Evolutionary conservation across 2,113 vertebrate species (phyloP).

Genomic region (Petaurus breviceps): DNA sequence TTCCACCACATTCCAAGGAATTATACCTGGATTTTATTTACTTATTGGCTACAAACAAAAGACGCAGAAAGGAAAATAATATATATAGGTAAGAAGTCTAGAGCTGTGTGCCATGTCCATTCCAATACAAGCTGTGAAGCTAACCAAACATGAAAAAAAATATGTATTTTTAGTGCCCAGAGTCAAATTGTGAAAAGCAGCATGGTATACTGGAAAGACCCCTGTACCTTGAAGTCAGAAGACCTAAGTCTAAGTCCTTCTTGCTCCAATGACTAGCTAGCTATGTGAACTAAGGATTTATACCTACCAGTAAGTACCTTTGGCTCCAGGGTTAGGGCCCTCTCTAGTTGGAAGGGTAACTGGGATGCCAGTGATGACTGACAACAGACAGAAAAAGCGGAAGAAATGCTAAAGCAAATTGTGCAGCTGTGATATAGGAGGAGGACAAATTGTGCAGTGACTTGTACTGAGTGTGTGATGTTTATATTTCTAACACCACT

Average conservation of each 20-base stretch:
- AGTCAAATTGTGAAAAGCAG: background rate
- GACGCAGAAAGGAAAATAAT: conserved; percentile 14
- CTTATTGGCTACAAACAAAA: conserved; percentile 38
- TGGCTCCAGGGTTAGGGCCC: background rate
- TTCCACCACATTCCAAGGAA: background rate
- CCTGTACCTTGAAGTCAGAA: conserved; percentile 28
- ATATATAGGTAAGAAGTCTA: background rate
- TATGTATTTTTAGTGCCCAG: background rate
- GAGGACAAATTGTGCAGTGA: background rate
- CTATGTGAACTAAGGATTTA: background rate
- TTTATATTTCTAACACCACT: background rate
- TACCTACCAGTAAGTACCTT: background rate
- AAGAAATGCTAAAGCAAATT: background rate
- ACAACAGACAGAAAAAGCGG: background rate
- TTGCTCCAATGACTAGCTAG: background rate
- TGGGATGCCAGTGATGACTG: background rate
- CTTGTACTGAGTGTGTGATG: background rate
- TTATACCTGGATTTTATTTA: conserved; percentile 41
- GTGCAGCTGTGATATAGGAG: background rate
- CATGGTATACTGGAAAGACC: background rate
- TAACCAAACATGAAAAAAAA: background rate
- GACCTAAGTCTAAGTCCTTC: background rate
- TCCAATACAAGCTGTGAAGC: background rate
- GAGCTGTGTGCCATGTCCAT: background rate
- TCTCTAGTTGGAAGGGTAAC: background rate